These are phyloP conservation scores for Pristionchus entomophagus DNA, from an alignment of 2,888 invertebrate genomes.

Conservation along the genomic window DNA sequence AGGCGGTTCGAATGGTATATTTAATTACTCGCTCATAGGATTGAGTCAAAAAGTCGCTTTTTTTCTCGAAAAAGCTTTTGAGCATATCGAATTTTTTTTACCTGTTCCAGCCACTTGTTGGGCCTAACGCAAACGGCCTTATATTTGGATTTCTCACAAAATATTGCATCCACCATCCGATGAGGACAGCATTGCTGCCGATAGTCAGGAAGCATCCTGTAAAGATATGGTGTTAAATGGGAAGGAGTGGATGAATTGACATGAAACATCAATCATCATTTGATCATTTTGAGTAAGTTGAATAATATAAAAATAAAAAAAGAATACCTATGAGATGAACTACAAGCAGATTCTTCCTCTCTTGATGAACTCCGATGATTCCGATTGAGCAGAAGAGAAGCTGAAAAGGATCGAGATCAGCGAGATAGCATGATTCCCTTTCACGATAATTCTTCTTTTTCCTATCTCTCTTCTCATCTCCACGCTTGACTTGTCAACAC, in stretches of 20 bases:
- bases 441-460: background rate
- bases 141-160: conserved; percentile 22
- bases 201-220: conserved; percentile 25
- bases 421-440: background rate
- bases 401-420: background rate
- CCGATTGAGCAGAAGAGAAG: conserved; percentile 39
- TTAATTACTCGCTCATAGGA: no score
- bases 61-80: no score
- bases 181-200: conserved; percentile 10
- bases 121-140: background rate
- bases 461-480: background rate
- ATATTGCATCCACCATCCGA: conserved; percentile 40
- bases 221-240: background rate
- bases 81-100: no score
- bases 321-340: conserved; percentile 24
- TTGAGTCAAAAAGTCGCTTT: no score
- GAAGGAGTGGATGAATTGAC: background rate
- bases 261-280: background rate
- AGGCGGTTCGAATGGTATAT: no score
- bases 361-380: conserved; percentile 35
- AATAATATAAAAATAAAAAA: background rate
- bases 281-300: background rate
- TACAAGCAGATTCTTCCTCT: conserved; percentile 21
- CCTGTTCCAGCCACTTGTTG: no score
- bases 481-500: background rate